Evolutionary conservation across 2,113 vertebrate species (phyloP).

Genomic region (Microtus montanus): DNA sequence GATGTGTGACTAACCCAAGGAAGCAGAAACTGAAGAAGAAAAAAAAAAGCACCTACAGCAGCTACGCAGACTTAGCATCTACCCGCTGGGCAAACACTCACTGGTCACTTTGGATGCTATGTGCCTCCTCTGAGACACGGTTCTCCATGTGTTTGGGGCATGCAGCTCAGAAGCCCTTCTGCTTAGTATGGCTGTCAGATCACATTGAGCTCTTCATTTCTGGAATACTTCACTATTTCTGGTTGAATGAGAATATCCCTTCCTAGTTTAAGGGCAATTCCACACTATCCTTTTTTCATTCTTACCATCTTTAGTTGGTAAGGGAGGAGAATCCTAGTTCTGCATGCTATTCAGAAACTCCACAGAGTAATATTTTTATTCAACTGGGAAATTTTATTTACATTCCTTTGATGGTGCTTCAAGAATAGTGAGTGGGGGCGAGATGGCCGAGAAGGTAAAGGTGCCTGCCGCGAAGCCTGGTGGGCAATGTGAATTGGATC

Average conservation of each 20-base stretch:
- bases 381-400: neutral
- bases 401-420: neutral
- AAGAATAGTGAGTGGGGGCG: neutral
- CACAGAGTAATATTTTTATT: slow-evolving; percentile 17
- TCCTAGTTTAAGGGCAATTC: slow-evolving; percentile 19
- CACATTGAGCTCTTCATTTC: slow-evolving; percentile 44
- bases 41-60: neutral
- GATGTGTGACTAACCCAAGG: neutral
- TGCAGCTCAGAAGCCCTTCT: slow-evolving; percentile 33
- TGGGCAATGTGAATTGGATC: neutral
- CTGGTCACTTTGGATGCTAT: neutral
- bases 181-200: slow-evolving; percentile 19
- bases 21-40: neutral
- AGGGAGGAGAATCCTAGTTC: neutral
- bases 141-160: slow-evolving; percentile 30
- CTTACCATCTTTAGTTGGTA: slow-evolving; percentile 14
- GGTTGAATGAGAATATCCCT: slow-evolving; percentile 5
- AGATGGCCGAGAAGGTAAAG: too few relatives aligned
- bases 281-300: neutral
- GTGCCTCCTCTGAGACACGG: slow-evolving; percentile 12
- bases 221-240: slow-evolving; percentile 36
- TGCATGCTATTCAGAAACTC: neutral
- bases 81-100: neutral
- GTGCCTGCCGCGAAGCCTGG: too few relatives aligned
- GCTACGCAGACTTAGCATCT: neutral